Evolutionary conservation across 2,113 vertebrate genomes (phyloP).

Genomic region (Sphaerodactylus townsendi): DNA sequence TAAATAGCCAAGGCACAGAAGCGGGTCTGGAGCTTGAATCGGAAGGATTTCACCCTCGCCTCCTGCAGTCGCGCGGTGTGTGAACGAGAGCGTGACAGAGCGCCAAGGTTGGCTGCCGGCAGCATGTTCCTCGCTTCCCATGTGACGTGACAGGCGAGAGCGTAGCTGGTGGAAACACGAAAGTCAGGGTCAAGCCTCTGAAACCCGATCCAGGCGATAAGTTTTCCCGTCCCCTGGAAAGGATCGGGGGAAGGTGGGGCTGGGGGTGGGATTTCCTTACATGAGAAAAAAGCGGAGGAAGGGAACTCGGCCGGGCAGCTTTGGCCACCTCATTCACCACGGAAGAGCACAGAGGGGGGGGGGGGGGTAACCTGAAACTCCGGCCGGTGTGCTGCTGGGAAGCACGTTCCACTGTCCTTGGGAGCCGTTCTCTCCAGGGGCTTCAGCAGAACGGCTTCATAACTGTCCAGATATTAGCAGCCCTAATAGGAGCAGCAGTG

Average conservation of each 20-base stretch:
- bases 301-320: not conserved
- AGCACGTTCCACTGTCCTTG: not conserved
- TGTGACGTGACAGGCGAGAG: not conserved
- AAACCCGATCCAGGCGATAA: not conserved
- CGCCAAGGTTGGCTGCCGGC: not conserved
- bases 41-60: not conserved
- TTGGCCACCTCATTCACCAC: not conserved
- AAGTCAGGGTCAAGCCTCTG: not conserved
- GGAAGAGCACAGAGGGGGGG: not conserved
- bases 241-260: not conserved
- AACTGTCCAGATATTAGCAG: not conserved
- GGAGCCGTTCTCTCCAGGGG: not conserved
- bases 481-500: too few relatives aligned
- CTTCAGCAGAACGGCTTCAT: not conserved
- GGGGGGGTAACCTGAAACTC: not conserved
- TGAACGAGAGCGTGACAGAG: not conserved
- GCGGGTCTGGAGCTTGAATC: too few relatives aligned
- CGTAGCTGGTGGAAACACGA: too few relatives aligned
- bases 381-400: not conserved
- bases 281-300: not conserved
- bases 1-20: too few relatives aligned
- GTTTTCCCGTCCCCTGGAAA: not conserved
- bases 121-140: not conserved
- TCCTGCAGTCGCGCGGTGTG: not conserved
- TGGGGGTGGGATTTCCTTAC: not conserved